phyloP scores from a whole-genome alignment of 1,140 invertebrate genomes.

The Oreohelix idahoensis region DNA sequence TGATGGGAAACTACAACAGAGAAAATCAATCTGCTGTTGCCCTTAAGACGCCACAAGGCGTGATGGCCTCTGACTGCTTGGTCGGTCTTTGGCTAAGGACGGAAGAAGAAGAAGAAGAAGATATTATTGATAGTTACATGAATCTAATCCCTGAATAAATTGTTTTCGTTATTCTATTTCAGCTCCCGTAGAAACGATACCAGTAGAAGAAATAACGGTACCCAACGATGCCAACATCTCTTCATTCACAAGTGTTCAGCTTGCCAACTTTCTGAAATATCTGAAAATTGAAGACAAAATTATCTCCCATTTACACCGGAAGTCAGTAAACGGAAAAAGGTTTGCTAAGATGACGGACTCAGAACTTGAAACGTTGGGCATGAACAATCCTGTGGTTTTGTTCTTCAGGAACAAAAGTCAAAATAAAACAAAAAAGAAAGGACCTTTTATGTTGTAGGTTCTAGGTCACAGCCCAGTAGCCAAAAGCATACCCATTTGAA shows the following conservation, averaged over 20 bases:
- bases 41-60: too few species aligned
- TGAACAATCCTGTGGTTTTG: conserved; percentile 54
- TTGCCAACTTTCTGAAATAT: conserved; percentile 51
- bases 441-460: conserved; percentile 21
- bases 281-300: conserved; percentile 52
- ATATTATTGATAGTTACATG: too few species aligned
- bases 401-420: conserved; percentile 53
- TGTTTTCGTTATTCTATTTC: not conserved
- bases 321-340: conserved; percentile 52
- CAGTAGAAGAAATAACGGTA: conserved; percentile 82
- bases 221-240: conserved; percentile 73
- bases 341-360: conserved; percentile 57
- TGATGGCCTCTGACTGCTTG: too few species aligned
- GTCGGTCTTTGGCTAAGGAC: too few species aligned
- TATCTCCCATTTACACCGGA: conserved; percentile 49
- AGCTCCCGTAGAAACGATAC: conserved; percentile 46
- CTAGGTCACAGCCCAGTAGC: too few species aligned
- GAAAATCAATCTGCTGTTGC: too few species aligned
- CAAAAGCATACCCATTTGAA: too few species aligned
- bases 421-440: not conserved
- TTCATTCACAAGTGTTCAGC: conserved; percentile 51
- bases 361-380: conserved; percentile 52
- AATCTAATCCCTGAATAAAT: too few species aligned
- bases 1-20: too few species aligned
- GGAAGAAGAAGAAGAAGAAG: too few species aligned